A percentile compares a stretch with the other conserved stretches of the same genome.
phyloP scores from a whole-genome alignment of 2,888 invertebrate species.

The Eilema sororculum region DNA sequence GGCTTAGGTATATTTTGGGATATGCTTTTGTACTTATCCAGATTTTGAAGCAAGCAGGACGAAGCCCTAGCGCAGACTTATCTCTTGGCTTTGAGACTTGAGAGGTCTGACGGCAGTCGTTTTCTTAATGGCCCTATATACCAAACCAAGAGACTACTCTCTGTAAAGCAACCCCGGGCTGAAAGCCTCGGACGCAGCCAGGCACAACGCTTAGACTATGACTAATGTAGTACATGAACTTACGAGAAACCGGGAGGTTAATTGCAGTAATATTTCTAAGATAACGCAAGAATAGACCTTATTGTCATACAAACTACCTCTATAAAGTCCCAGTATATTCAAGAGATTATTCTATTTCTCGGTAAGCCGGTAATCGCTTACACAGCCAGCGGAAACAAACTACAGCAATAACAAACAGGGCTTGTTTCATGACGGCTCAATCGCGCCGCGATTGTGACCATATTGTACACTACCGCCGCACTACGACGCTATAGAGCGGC shows the following conservation, averaged over 20 bases:
- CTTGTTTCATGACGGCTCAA: constrained; percentile 57
- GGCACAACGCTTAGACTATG: too few relatives aligned
- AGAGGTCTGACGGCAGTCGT: too few relatives aligned
- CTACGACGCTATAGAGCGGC: constrained; percentile 21
- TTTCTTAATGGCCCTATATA: too few relatives aligned
- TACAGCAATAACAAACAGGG: constrained; percentile 28
- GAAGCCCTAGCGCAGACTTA: too few relatives aligned
- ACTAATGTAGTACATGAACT: too few relatives aligned
- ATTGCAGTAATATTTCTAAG: neutral
- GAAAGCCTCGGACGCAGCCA: too few relatives aligned
- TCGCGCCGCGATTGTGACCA: constrained; percentile 51
- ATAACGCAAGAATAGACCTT: neutral
- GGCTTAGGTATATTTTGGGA: too few relatives aligned
- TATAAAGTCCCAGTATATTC: neutral
- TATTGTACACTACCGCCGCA: constrained; percentile 15
- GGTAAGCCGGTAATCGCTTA: constrained; percentile 12
- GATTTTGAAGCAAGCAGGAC: too few relatives aligned
- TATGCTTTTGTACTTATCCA: too few relatives aligned
- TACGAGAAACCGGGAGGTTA: neutral
- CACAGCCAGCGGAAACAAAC: constrained; percentile 22
- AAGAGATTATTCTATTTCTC: neutral
- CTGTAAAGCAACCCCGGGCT: too few relatives aligned
- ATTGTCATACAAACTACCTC: neutral
- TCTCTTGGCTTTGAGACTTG: too few relatives aligned
- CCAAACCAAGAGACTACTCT: too few relatives aligned